These are phyloP conservation scores for Cynopterus sphinx DNA, from an alignment of 2,797 vertebrate species.

Conservation along the genomic window DNA sequence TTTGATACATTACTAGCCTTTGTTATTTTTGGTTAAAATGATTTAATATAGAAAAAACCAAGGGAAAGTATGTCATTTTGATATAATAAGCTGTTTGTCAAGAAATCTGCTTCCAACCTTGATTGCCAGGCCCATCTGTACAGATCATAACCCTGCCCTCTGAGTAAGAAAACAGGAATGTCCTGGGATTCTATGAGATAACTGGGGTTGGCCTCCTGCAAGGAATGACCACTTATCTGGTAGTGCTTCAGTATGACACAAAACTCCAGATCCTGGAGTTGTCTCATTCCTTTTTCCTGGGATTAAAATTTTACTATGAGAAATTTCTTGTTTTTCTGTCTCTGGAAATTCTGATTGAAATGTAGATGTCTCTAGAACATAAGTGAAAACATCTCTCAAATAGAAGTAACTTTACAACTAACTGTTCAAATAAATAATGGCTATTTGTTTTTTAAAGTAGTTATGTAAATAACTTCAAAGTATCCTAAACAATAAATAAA, in stretches of 20 bases:
- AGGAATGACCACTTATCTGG: background rate
- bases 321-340: background rate
- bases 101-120: background rate
- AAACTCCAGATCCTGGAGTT: background rate
- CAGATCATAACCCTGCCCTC: background rate
- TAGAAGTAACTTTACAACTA: background rate
- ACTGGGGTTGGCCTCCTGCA: background rate
- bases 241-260: background rate
- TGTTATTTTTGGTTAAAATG: background rate
- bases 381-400: background rate
- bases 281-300: background rate
- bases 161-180: background rate
- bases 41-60: background rate
- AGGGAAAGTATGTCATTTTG: background rate
- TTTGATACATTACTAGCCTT: background rate
- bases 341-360: background rate
- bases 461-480: background rate
- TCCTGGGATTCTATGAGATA: background rate
- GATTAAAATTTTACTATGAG: background rate
- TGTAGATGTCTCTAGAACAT: background rate
- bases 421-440: background rate
- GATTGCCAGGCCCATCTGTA: background rate
- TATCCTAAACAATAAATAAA: background rate
- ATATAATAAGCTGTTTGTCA: background rate
- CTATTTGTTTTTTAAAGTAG: background rate